These are phyloP conservation scores for Zaprionus lachaisei DNA, from an alignment of 1,140 invertebrate genomes.

Conservation along the genomic window DNA sequence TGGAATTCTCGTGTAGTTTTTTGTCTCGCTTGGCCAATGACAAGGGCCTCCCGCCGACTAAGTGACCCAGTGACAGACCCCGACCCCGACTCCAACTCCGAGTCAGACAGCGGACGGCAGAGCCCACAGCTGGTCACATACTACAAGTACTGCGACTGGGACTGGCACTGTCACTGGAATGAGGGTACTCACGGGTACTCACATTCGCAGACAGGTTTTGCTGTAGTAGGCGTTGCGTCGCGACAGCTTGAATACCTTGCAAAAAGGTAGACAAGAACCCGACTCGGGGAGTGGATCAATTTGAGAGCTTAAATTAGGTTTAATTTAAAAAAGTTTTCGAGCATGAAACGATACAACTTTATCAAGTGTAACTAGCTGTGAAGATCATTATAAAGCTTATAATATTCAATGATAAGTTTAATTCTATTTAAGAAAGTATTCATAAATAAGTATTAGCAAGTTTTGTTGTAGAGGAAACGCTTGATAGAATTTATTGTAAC, in stretches of 20 bases:
- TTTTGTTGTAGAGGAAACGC: too few species aligned
- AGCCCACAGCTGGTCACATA: slow-evolving; percentile 7
- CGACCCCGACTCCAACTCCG: slow-evolving; percentile 4
- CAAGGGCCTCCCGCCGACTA: slow-evolving; percentile 18
- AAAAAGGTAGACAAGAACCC: background rate
- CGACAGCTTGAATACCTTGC: slow-evolving; percentile 9
- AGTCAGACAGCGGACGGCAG: background rate
- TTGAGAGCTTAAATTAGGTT: background rate
- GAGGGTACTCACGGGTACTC: background rate
- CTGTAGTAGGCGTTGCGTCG: slow-evolving; percentile 50
- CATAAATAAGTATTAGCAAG: too few species aligned
- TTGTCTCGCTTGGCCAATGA: slow-evolving; percentile 42
- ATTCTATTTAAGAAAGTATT: too few species aligned
- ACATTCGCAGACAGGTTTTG: slow-evolving; percentile 47
- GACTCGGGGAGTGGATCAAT: background rate
- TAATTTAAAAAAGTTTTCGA: background rate
- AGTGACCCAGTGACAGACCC: slow-evolving; percentile 62
- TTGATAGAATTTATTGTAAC: too few species aligned
- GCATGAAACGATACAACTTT: background rate
- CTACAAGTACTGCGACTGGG: background rate
- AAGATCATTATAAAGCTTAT: background rate
- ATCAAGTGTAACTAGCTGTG: background rate
- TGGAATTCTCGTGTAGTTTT: slow-evolving; percentile 63
- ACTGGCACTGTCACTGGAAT: background rate
- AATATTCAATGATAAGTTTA: background rate